Base-by-base conservation (phyloP, 2,797 vertebrate species). In the Chiloscyllium punctatum region DNA sequence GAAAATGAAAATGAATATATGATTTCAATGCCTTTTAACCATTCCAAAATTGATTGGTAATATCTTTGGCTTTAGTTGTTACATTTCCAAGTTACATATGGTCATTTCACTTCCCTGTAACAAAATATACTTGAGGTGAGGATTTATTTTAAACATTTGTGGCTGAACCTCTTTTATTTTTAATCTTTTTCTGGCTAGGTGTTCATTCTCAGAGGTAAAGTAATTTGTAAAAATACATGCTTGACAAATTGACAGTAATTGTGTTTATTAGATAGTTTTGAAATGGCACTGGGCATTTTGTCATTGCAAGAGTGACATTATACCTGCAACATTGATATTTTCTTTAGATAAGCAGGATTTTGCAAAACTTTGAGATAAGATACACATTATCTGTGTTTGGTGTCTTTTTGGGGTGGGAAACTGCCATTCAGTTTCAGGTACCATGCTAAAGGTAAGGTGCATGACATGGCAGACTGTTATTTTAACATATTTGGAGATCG, bases 121-220 rank as follows among this genome's bases (percentile, higher is more conserved):
- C 42, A 84, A 69, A 69, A 42, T 9, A 21, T 37, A 37, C 69
- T 92, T 92, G 90, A 23, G 66, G 25, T n/a, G 42, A 51, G n/a
- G 90, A 69, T 69, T 92, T 92, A 92, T 92, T 69, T 69, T 25
- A 92, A 37, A 92, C 68, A 92, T 42, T 68, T 92, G 90, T 42
- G 21, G 37, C 90, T 42, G n/a, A 62, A 69, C 42, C 66, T 27
- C 90, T 69, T 92, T 18, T 68, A 3, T n/a, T 6, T 62, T 62
- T 48, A 1, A 48, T 69, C 18, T 37, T 68, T 92, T n/a, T 37
- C 62, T 92, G 66, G 69, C 18, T 68, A 68, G 18, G 9, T 92
- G 9, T 66, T 15, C 62, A 91, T 91, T n/a, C 15, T 33, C 62
- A 42, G 57, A 62, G 30, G 33, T 92, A 30, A 68, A 92, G 69